A percentile compares a stretch with the other conserved stretches of the same genome.
These are phyloP conservation scores for Phaenicophaeus curvirostris DNA, from an alignment of 2,797 vertebrate species.

Conservation along the genomic window DNA sequence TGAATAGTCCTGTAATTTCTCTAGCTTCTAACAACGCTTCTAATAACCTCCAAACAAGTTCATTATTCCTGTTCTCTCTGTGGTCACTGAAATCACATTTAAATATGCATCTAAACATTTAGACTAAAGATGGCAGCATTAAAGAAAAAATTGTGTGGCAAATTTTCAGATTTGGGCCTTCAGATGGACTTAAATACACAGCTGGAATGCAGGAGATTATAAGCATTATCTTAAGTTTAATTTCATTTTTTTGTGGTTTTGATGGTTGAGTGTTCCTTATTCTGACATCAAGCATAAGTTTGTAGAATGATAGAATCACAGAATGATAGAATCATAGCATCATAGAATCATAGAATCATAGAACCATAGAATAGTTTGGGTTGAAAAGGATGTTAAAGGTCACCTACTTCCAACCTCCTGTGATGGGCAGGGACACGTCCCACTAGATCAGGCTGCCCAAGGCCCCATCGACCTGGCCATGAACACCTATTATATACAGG, in stretches of 20 bases:
- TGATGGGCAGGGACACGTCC: too few relatives aligned
- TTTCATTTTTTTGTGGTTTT: not conserved
- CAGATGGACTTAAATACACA: not conserved
- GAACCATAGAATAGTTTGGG: too few relatives aligned
- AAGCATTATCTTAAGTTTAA: not conserved
- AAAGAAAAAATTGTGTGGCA: not conserved
- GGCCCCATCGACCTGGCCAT: too few relatives aligned
- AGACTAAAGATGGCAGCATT: not conserved
- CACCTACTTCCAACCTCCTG: too few relatives aligned
- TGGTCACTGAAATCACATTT: not conserved
- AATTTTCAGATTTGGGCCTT: not conserved
- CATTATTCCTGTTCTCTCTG: not conserved
- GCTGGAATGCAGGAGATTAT: not conserved
- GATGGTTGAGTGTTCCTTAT: not conserved
- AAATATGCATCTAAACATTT: slow-evolving; percentile 7
- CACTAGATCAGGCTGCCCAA: too few relatives aligned
- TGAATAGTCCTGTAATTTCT: slow-evolving; percentile 32
- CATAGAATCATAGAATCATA: too few relatives aligned
- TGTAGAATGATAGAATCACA: not conserved
- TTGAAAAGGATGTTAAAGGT: too few relatives aligned
- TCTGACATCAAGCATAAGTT: not conserved
- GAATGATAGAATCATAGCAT: too few relatives aligned
- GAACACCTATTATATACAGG: not conserved
- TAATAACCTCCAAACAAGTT: slow-evolving; percentile 2
- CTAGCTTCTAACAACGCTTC: not conserved